Conservation (phyloP, 2,888 invertebrate genomes). For the Dicyrtomina minuta region DNA sequence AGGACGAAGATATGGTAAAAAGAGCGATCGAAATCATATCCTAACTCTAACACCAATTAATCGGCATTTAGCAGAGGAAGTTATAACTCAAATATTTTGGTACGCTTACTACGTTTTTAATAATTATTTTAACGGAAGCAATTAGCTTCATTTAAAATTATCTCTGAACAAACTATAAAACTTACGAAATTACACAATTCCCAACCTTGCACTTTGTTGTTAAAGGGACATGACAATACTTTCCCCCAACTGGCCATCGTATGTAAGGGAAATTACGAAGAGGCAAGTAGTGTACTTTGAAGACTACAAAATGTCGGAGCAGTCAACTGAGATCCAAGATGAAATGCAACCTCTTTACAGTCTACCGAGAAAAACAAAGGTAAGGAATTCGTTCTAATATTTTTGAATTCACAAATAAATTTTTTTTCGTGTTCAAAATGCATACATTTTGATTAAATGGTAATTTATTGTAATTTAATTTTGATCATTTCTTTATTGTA, state of each 20-base stretch:
- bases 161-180: background rate
- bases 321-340: background rate
- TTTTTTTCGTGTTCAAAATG: no score
- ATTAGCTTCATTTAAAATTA: no score
- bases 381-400: no score
- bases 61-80: slow-evolving; percentile 35
- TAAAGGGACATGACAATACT: slow-evolving; percentile 21
- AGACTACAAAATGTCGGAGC: slow-evolving; percentile 17
- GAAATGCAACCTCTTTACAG: slow-evolving; percentile 1
- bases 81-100: slow-evolving; percentile 42
- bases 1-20: background rate
- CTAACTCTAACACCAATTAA: slow-evolving; percentile 27
- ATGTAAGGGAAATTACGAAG: slow-evolving; percentile 37
- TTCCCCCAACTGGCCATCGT: slow-evolving; percentile 13
- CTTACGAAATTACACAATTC: background rate
- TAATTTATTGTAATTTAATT: background rate
- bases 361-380: slow-evolving; percentile 21
- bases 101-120: no score
- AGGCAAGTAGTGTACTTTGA: slow-evolving; percentile 18
- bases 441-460: background rate
- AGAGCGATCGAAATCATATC: background rate
- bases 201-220: background rate
- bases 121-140: background rate
- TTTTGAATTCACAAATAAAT: no score
- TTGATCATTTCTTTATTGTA: background rate